Percentiles rank a stretch among this genome's conserved stretches.
phyloP scores from a whole-genome alignment of 2,797 vertebrate genomes.

The Bovichtus variegatus region DNA sequence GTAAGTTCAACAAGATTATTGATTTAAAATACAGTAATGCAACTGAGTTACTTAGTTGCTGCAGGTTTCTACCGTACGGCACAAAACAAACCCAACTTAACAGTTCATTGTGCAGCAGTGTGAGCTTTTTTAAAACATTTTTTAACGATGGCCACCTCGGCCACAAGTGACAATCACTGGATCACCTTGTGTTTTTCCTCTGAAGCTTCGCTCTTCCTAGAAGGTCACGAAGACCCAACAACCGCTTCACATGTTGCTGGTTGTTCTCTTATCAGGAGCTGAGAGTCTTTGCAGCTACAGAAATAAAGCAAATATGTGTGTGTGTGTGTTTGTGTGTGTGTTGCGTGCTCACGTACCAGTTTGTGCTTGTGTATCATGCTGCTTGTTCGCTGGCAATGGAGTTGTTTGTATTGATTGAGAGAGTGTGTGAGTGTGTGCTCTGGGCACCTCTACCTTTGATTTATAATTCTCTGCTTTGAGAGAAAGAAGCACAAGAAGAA shows the following conservation, averaged over 20 bases:
- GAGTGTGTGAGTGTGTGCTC: constrained; percentile 19
- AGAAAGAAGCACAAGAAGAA: neutral
- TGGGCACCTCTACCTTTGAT: constrained; percentile 28
- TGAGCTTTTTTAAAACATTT: too few relatives aligned
- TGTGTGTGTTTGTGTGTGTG: constrained; percentile 20
- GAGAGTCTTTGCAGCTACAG: neutral
- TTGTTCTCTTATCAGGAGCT: neutral
- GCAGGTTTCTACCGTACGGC: neutral
- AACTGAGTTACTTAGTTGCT: neutral
- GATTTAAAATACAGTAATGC: neutral
- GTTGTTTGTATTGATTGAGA: constrained; percentile 51
- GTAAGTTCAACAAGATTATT: neutral
- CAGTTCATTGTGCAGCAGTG: neutral
- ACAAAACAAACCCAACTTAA: neutral
- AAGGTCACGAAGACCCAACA: neutral
- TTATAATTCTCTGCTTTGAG: constrained; percentile 34
- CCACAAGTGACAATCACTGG: too few relatives aligned
- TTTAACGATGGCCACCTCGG: neutral
- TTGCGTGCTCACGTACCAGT: neutral
- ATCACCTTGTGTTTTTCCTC: neutral
- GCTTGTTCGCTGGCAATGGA: constrained; percentile 6
- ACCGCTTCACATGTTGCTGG: neutral
- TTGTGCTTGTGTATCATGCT: neutral
- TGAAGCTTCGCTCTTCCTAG: neutral
- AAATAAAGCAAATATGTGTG: constrained; percentile 6